These are phyloP conservation scores for Phyto melanocephala DNA, from an alignment of 2,888 invertebrate genomes.

Conservation along the genomic window DNA sequence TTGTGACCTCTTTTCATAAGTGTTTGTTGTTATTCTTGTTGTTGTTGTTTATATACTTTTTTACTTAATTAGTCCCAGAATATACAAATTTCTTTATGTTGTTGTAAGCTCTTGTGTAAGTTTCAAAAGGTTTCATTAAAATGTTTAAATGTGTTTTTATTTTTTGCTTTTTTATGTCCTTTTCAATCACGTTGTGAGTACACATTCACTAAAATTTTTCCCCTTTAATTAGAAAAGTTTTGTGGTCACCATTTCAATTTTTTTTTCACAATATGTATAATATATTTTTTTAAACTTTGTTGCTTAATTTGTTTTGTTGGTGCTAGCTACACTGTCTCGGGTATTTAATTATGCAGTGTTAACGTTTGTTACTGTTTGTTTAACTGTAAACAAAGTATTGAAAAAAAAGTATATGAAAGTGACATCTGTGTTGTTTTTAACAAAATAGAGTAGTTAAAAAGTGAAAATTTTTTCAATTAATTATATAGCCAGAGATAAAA, in stretches of 20 bases:
- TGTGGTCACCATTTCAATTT: conserved; percentile 1
- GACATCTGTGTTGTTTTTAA: neutral
- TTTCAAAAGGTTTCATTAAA: neutral
- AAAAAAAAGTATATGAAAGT: neutral
- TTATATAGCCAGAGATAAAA: neutral
- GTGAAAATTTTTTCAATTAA: neutral
- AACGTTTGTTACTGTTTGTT: neutral
- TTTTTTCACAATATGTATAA: neutral
- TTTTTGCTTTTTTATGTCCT: neutral
- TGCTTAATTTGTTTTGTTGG: neutral
- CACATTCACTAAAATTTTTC: neutral
- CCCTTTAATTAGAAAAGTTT: conserved; percentile 42
- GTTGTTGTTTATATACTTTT: neutral
- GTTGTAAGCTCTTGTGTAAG: neutral
- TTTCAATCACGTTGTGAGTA: neutral
- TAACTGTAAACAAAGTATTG: neutral
- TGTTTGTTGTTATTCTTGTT: neutral
- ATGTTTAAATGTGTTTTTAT: neutral
- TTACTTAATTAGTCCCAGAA: conserved; percentile 12
- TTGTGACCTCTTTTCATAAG: neutral
- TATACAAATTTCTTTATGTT: neutral
- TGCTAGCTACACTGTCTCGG: neutral
- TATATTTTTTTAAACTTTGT: neutral
- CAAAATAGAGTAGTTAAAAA: neutral
- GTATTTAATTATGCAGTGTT: conserved; percentile 16